A percentile compares a stretch with the other conserved stretches of the same genome.
phyloP scores from a whole-genome alignment of 1,140 invertebrate species.

The Drosophila nasuta region DNA sequence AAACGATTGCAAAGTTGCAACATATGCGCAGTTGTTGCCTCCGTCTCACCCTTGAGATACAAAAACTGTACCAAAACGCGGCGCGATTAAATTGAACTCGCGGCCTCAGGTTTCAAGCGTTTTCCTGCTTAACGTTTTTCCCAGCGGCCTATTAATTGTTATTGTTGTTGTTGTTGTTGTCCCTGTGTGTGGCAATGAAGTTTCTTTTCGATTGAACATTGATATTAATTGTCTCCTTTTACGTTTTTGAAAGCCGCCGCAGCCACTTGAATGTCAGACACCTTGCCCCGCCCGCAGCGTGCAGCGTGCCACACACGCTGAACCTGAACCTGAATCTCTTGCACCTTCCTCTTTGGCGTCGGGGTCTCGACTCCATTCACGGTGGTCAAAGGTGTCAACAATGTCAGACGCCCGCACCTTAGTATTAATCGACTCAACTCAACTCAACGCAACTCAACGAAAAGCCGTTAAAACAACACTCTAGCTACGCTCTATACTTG shows the following conservation, averaged over 20 bases:
- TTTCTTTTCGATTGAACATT: slow-evolving; percentile 50
- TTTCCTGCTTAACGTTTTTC: slow-evolving; percentile 64
- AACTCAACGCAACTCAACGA: background rate
- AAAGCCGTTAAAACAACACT: slow-evolving; percentile 50
- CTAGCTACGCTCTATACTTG: background rate
- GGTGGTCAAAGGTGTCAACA: slow-evolving; percentile 50
- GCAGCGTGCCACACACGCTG: slow-evolving; percentile 50
- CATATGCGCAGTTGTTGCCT: slow-evolving; percentile 23
- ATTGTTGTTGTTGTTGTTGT: slow-evolving; percentile 6
- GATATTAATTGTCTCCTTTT: slow-evolving; percentile 74
- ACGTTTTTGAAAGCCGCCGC: slow-evolving; percentile 30
- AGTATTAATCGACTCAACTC: background rate
- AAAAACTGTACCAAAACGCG: slow-evolving; percentile 16
- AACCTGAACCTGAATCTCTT: slow-evolving; percentile 7
- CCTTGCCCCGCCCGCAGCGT: slow-evolving; percentile 38
- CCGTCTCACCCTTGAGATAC: slow-evolving; percentile 4
- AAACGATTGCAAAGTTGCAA: slow-evolving; percentile 8
- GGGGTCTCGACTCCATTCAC: slow-evolving; percentile 20
- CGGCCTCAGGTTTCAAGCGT: slow-evolving; percentile 52
- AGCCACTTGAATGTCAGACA: slow-evolving; percentile 39
- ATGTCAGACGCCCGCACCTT: slow-evolving; percentile 47
- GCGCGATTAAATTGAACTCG: background rate
- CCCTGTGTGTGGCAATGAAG: slow-evolving; percentile 32
- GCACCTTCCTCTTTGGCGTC: background rate
- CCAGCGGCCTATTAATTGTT: slow-evolving; percentile 27